Base-by-base conservation (phyloP, 2,797 vertebrate species). In the Pseudochromis fuscus region DNA sequence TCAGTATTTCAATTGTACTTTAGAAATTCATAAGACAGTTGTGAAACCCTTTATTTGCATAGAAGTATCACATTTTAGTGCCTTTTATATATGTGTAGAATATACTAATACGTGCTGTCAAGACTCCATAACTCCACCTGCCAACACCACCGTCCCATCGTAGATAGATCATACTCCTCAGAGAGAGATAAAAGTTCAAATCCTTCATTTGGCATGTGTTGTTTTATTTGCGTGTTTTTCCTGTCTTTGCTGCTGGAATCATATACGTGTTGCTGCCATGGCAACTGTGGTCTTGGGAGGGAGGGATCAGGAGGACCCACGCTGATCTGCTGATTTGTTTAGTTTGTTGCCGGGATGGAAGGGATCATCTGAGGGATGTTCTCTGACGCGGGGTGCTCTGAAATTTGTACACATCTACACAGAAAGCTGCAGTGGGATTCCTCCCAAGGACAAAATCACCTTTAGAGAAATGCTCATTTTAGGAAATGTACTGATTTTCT, bases 181-280 rank as follows among this genome's bases (percentile, higher is more conserved):
- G 72, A 65, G 52, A 55, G 63, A 65, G 55, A 53, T 64, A 77
- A 67, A 84, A 75, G 72, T 87, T 88, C 73, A 89, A 78, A 44
- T n/a, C 61, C 55, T 72, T 70, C 59, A 57, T 78, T 88, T 79
- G 64, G 51, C 5, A 18, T 60, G 53, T 75, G 69, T 72, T 60
- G 38, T 80, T 82, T 84, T 74, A 65, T 77, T 67, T 78, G 51
- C 64, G 62, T n/a, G 38, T 80, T 30, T 18, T 11, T 21, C 72
- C 46, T 70, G 57, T 38, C 28, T 21, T 58, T 52, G 44, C 60
- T 53, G 64, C 61, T 4, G 40, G 49, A 60, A 61, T 82, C 77
- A 80, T 50, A 79, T 86, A 81, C 77, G 75, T 90, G 83, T 82
- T 65, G 87, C 72, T 91, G 65, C 85, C 84, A 89, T 91, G 89